Conservation (phyloP, 2,113 vertebrate genomes). For the Hemibagrus wyckioides region DNA sequence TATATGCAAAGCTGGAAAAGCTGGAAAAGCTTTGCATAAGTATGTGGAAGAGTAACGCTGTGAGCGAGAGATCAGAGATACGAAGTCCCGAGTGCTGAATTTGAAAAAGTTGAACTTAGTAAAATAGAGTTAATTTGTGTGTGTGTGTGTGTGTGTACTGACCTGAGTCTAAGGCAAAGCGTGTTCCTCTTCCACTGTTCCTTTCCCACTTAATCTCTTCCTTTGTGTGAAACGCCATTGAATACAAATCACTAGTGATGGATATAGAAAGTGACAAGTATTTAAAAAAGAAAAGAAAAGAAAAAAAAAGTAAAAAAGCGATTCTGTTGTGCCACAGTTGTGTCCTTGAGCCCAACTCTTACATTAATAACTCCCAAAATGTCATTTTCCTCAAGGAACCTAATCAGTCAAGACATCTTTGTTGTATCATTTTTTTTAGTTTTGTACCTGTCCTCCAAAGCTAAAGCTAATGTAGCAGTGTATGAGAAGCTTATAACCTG, state of each 20-base stretch:
- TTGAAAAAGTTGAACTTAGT: not conserved
- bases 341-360: not conserved
- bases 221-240: not conserved
- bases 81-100: not conserved
- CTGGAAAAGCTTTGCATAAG: constrained; percentile 2
- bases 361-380: not conserved
- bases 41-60: not conserved
- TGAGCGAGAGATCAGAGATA: not conserved
- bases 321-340: not conserved
- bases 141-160: not conserved
- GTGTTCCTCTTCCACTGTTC: not conserved
- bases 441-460: not conserved
- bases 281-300: no score
- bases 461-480: not conserved
- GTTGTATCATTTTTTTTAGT: not conserved
- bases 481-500: not conserved
- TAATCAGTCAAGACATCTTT: not conserved
- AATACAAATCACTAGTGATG: not conserved
- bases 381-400: not conserved
- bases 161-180: not conserved
- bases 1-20: not conserved
- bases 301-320: not conserved
- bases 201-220: no score
- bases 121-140: not conserved
- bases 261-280: not conserved